Evolutionary conservation across 1,140 invertebrate species (phyloP).

Genomic region (Nylanderia fulva): DNA sequence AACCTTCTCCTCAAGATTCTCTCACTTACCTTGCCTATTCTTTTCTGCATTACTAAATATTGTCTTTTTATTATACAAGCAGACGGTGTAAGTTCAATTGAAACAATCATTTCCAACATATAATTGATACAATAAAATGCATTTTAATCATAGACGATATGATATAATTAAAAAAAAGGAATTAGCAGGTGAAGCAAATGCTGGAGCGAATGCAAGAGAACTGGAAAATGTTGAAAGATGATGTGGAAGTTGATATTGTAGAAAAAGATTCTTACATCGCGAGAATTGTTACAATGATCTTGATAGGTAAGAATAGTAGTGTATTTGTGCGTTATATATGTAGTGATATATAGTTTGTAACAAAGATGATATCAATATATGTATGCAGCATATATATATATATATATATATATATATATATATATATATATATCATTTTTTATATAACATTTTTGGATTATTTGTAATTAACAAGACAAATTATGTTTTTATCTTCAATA

Average conservation of each 20-base stretch:
- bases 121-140: background rate
- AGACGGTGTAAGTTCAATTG: background rate
- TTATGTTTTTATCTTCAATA: too few species aligned
- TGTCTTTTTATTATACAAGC: conserved; percentile 27
- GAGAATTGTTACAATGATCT: background rate
- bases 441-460: too few species aligned
- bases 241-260: conserved; percentile 48
- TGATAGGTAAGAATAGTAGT: conserved; percentile 10
- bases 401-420: too few species aligned
- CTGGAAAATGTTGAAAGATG: conserved; percentile 34
- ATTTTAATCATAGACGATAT: conserved; percentile 1
- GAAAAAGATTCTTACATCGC: background rate
- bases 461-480: too few species aligned
- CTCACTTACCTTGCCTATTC: conserved; percentile 6
- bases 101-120: background rate
- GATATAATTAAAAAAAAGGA: background rate
- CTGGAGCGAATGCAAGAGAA: conserved; percentile 24
- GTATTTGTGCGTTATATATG: background rate
- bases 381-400: too few species aligned
- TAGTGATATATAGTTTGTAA: too few species aligned
- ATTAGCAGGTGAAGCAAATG: conserved; percentile 16
- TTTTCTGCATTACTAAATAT: conserved; percentile 13
- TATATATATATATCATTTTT: too few species aligned
- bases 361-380: too few species aligned
- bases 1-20: background rate